Conservation (phyloP, 2,888 invertebrate species). For the Folsomia manolachei region DNA sequence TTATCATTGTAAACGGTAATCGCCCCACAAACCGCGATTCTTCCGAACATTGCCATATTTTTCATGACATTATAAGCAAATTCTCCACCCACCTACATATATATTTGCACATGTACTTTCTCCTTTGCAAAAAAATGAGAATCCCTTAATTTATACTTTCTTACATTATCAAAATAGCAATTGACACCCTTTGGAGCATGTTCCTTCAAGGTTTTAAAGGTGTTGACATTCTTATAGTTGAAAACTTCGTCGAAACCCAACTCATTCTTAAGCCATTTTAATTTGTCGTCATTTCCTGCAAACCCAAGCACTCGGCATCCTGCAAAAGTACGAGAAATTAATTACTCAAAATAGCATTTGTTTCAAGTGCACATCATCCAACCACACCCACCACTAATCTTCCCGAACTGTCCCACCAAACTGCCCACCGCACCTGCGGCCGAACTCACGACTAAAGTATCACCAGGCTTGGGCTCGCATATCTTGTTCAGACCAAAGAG, state of each 20-base stretch:
- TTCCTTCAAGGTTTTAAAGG: constrained; percentile 60
- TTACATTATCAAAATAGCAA: constrained; percentile 74
- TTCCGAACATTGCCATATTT: constrained; percentile 64
- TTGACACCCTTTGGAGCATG: constrained; percentile 68
- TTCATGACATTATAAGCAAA: constrained; percentile 61
- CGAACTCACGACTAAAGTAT: constrained; percentile 69
- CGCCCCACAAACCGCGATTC: constrained; percentile 66
- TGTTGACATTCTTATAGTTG: constrained; percentile 67
- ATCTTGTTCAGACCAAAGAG: constrained; percentile 71
- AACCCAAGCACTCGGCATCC: constrained; percentile 69
- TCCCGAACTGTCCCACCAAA: constrained; percentile 74
- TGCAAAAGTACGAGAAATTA: constrained; percentile 7
- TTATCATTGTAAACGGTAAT: constrained; percentile 64
- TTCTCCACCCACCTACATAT: constrained; percentile 65
- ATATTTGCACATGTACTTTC: not conserved
- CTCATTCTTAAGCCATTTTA: constrained; percentile 65
- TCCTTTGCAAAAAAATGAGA: not conserved
- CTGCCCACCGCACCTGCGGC: constrained; percentile 78
- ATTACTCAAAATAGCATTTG: not conserved
- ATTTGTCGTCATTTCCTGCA: constrained; percentile 69
- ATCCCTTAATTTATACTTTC: constrained; percentile 51
- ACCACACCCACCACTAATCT: constrained; percentile 60
- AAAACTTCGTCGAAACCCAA: constrained; percentile 67
- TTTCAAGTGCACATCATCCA: not conserved
- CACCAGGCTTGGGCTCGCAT: constrained; percentile 68